Evolutionary conservation across 2,888 invertebrate genomes (phyloP).

Genomic region (Dryocosmus kuriphilus): DNA sequence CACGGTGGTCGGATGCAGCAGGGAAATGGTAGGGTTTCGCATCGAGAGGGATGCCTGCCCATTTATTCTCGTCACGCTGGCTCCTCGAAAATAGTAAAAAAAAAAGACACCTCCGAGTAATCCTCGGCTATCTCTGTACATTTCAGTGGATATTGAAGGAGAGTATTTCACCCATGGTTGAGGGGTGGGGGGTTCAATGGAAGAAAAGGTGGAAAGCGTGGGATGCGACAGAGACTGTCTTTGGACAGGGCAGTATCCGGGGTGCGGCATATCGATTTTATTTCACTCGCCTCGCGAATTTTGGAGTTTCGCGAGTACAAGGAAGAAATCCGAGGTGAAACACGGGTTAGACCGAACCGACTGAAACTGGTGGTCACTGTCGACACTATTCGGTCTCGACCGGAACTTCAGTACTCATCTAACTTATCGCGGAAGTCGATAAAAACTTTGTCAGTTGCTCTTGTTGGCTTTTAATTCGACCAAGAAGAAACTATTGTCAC

Average conservation of each 20-base stretch:
- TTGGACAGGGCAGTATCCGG: slow-evolving; percentile 54
- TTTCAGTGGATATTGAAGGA: slow-evolving; percentile 66
- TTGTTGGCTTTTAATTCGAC: not conserved
- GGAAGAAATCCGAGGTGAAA: slow-evolving; percentile 29
- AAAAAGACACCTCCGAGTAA: slow-evolving; percentile 65
- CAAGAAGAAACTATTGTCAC: not conserved
- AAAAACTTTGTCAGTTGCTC: slow-evolving; percentile 40
- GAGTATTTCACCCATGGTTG: slow-evolving; percentile 50
- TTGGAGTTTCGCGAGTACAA: slow-evolving; percentile 57
- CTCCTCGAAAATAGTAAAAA: slow-evolving; percentile 52
- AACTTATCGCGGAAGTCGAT: slow-evolving; percentile 48
- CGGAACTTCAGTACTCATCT: slow-evolving; percentile 48
- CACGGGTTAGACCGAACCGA: slow-evolving; percentile 29
- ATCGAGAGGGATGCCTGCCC: slow-evolving; percentile 67
- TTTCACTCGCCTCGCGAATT: slow-evolving; percentile 65
- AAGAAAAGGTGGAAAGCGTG: slow-evolving; percentile 54
- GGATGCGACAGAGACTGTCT: slow-evolving; percentile 51
- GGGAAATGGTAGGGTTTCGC: slow-evolving; percentile 56
- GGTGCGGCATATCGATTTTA: slow-evolving; percentile 74
- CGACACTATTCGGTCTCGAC: slow-evolving; percentile 43
- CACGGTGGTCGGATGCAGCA: slow-evolving; percentile 45
- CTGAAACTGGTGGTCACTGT: slow-evolving; percentile 48
- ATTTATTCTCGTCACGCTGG: slow-evolving; percentile 75
- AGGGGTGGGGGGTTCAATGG: slow-evolving; percentile 58
- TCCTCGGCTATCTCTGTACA: slow-evolving; percentile 72